Conservation (phyloP, 2,113 vertebrate genomes). For the Larimichthys crocea region DNA sequence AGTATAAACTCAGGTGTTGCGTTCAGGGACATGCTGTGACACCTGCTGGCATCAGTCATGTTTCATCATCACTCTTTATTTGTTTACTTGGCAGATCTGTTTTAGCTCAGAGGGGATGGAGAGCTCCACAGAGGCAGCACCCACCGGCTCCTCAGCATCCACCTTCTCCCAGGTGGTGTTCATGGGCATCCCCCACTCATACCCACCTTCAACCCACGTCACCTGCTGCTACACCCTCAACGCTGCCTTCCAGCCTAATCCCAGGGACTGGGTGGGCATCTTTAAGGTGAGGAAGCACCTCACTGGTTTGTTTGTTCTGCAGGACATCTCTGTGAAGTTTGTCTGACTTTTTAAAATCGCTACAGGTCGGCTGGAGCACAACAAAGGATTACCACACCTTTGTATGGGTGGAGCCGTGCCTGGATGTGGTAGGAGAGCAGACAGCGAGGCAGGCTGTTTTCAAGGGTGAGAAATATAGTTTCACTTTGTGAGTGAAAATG, state of each 20-base stretch:
- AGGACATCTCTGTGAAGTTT: not conserved
- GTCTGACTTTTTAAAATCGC: not conserved
- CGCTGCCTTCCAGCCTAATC: slow-evolving; percentile 52
- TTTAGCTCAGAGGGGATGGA: slow-evolving; percentile 64
- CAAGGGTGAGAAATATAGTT: slow-evolving; percentile 65
- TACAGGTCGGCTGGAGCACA: slow-evolving; percentile 85
- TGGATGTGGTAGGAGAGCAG: slow-evolving; percentile 43
- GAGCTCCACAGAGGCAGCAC: not conserved
- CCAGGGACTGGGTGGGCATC: slow-evolving; percentile 85
- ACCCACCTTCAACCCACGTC: slow-evolving; percentile 58
- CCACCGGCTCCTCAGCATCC: slow-evolving; percentile 40
- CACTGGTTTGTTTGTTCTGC: too few species aligned
- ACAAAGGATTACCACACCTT: slow-evolving; percentile 82
- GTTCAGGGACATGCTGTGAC: not conserved
- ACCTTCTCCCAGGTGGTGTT: slow-evolving; percentile 84
- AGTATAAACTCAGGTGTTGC: not conserved
- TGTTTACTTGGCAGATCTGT: slow-evolving; percentile 17
- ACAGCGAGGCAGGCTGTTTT: slow-evolving; percentile 69
- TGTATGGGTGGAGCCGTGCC: slow-evolving; percentile 77
- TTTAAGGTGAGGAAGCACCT: slow-evolving; percentile 79
- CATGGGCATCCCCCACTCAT: slow-evolving; percentile 74
- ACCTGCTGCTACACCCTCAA: slow-evolving; percentile 79
- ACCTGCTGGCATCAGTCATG: slow-evolving; percentile 41
- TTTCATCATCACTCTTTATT: slow-evolving; percentile 5
- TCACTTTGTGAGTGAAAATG: not conserved